These are phyloP conservation scores for Brachypalpus laphriformis DNA, from an alignment of 2,888 invertebrate species.

Conservation along the genomic window DNA sequence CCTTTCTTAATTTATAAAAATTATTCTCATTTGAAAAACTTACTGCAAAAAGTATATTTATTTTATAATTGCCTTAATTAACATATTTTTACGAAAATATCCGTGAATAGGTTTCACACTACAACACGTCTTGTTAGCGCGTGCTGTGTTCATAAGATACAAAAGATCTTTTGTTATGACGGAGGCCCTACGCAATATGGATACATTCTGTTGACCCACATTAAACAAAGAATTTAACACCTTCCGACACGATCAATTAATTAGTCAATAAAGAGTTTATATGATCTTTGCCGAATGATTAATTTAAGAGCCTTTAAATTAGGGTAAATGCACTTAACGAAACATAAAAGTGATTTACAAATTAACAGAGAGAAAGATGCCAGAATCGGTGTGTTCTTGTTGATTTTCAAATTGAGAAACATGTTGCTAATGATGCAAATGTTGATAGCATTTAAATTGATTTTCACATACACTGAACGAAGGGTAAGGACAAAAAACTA, in stretches of 20 bases:
- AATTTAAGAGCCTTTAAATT: background rate
- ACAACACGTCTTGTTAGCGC: background rate
- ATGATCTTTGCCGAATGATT: background rate
- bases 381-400: background rate
- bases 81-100: no score
- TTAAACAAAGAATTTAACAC: background rate
- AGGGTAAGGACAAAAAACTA: background rate
- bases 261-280: background rate
- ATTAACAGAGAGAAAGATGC: background rate
- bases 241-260: constrained; percentile 5
- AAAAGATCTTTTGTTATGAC: background rate
- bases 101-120: background rate
- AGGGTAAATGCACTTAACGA: constrained; percentile 10
- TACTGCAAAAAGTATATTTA: no score
- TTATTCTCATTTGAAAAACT: no score
- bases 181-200: background rate
- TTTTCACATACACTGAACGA: background rate
- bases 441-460: background rate
- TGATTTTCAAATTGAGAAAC: background rate
- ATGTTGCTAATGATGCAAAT: background rate
- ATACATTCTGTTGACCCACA: background rate
- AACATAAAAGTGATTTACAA: background rate
- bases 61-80: no score
- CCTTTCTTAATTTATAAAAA: no score
- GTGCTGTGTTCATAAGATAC: background rate